phyloP scores from a whole-genome alignment of 2,888 invertebrate genomes.

The Drosophila siamana region DNA sequence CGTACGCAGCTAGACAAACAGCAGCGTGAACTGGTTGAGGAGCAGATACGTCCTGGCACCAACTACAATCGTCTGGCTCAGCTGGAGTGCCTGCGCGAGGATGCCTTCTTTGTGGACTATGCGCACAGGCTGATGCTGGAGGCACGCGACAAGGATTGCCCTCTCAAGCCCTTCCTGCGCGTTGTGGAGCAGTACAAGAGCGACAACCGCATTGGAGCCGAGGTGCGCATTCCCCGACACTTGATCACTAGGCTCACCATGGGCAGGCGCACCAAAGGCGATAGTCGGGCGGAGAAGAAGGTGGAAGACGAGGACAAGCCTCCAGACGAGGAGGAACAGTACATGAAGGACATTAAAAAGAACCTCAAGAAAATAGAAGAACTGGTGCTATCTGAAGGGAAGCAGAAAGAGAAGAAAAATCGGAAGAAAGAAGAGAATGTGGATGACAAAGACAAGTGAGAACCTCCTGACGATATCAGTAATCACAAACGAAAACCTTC shows the following conservation, averaged over 20 bases:
- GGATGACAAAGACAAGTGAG: background rate
- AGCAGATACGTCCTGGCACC: conserved; percentile 63
- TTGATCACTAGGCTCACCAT: conserved; percentile 78
- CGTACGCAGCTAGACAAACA: conserved; percentile 63
- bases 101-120: conserved; percentile 66
- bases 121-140: conserved; percentile 65
- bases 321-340: conserved; percentile 38
- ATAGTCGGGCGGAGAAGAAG: conserved; percentile 44
- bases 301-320: background rate
- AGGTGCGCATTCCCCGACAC: conserved; percentile 74
- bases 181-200: conserved; percentile 76
- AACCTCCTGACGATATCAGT: background rate
- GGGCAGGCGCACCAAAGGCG: conserved; percentile 70
- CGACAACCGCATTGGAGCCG: conserved; percentile 75
- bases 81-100: conserved; percentile 71
- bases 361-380: conserved; percentile 60
- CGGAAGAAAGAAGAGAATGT: background rate
- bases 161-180: conserved; percentile 74
- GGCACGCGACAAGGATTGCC: conserved; percentile 68
- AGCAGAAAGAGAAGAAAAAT: background rate
- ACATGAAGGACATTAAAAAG: conserved; percentile 40
- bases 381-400: conserved; percentile 40
- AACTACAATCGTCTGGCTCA: conserved; percentile 68
- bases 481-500: too few relatives aligned
- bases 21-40: conserved; percentile 63